Evolutionary conservation across 2,113 vertebrate species (phyloP).

Genomic region (Drymodes brunneopygia): DNA sequence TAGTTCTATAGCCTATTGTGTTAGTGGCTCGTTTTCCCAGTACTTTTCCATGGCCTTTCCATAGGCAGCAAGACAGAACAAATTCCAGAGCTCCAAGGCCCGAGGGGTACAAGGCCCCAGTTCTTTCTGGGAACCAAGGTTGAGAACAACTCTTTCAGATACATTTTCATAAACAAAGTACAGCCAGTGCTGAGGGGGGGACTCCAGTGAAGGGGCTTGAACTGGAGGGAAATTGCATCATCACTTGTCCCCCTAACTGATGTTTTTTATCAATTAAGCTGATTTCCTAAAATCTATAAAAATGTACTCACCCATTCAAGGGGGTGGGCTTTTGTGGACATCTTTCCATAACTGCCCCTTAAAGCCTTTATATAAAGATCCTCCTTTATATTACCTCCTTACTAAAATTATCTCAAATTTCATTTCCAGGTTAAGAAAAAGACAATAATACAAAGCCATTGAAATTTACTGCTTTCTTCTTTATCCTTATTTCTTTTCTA

Average conservation of each 20-base stretch:
- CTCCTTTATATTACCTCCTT: background rate
- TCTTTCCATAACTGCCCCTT: background rate
- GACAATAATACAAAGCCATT: background rate
- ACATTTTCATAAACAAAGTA: background rate
- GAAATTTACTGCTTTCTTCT: background rate
- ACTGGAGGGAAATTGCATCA: too few species aligned
- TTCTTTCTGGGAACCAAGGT: background rate
- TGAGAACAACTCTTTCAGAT: background rate
- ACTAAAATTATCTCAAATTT: background rate
- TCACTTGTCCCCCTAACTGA: background rate
- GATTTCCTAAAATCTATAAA: background rate
- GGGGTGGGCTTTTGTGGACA: background rate
- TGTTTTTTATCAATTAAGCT: background rate
- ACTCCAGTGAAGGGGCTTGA: background rate
- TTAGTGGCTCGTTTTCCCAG: background rate
- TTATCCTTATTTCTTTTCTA: background rate
- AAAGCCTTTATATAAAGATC: background rate
- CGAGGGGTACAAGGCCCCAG: background rate
- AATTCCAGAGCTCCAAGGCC: background rate
- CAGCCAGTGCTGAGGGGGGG: accelerated
- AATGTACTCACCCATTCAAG: background rate
- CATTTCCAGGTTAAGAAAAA: background rate
- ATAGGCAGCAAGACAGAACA: background rate
- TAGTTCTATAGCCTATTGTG: background rate
- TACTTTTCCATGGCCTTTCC: background rate